Evolutionary conservation across 2,113 vertebrate species (phyloP).

Genomic region (Oceanites oceanicus): DNA sequence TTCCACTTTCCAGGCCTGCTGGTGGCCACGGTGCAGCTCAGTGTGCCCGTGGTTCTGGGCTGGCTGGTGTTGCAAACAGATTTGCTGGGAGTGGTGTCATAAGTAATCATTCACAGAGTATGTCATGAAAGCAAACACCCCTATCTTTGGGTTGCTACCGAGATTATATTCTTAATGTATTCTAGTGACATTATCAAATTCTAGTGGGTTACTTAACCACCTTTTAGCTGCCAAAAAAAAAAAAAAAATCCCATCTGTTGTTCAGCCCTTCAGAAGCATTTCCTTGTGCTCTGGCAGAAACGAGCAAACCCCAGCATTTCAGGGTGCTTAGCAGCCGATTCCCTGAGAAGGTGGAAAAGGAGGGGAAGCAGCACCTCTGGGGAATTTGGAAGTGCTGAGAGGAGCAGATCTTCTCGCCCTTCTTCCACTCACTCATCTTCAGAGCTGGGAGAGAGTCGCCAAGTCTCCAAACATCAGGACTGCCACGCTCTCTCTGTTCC

Average conservation of each 20-base stretch:
- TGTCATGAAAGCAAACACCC: not conserved
- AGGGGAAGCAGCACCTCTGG: not conserved
- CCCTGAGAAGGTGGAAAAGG: not conserved
- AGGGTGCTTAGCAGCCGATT: not conserved
- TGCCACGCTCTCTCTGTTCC: not conserved
- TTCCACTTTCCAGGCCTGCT: not conserved
- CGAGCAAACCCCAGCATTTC: not conserved
- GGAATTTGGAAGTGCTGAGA: not conserved
- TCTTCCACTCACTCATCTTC: not conserved
- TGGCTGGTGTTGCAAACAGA: not conserved
- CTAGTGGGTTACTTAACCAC: not conserved
- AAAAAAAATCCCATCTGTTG: not conserved
- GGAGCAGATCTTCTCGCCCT: not conserved
- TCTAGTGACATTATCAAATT: not conserved
- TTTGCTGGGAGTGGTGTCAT: not conserved
- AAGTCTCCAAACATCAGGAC: not conserved
- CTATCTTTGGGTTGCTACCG: not conserved
- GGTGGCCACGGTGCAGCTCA: not conserved
- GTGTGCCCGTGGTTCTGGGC: not conserved
- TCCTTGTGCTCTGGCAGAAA: not conserved
- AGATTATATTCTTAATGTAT: not conserved
- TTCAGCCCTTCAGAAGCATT: not conserved
- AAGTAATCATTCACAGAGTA: not conserved
- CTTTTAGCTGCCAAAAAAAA: slow-evolving; percentile 5
- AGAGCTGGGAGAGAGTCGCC: not conserved